Percentiles rank a stretch among this genome's conserved stretches.
Evolutionary conservation across 2,113 vertebrate species (phyloP).

Genomic region (Coptodon rendalli): DNA sequence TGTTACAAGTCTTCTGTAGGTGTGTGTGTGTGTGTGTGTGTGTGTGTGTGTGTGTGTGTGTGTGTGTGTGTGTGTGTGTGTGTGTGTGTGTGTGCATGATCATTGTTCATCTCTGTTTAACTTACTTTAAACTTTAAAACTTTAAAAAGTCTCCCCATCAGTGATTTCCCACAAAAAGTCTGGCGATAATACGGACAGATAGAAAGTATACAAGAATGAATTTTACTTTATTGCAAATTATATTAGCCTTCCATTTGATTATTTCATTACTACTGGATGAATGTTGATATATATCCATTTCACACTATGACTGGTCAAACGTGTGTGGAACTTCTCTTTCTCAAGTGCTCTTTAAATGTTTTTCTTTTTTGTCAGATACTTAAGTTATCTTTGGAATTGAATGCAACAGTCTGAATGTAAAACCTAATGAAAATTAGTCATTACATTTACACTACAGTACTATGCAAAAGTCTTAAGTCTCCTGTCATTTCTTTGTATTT

Average conservation of each 20-base stretch:
- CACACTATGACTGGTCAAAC: neutral
- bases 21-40: neutral
- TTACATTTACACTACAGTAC: neutral
- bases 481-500: neutral
- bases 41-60: neutral
- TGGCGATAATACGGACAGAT: neutral
- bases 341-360: neutral
- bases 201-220: neutral
- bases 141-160: neutral
- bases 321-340: neutral
- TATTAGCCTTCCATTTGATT: neutral
- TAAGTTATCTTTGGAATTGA: neutral
- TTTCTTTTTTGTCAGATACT: neutral
- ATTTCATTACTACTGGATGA: neutral
- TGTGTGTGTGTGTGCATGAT: rapidly evolving
- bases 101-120: neutral
- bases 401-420: neutral
- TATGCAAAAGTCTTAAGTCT: neutral
- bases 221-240: neutral
- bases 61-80: rapidly evolving
- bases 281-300: neutral
- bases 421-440: neutral
- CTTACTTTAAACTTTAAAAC: neutral
- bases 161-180: neutral
- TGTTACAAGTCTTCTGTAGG: too few relatives aligned